Conservation (phyloP, 2,113 vertebrate genomes). For the Corythoichthys haematopterus region DNA sequence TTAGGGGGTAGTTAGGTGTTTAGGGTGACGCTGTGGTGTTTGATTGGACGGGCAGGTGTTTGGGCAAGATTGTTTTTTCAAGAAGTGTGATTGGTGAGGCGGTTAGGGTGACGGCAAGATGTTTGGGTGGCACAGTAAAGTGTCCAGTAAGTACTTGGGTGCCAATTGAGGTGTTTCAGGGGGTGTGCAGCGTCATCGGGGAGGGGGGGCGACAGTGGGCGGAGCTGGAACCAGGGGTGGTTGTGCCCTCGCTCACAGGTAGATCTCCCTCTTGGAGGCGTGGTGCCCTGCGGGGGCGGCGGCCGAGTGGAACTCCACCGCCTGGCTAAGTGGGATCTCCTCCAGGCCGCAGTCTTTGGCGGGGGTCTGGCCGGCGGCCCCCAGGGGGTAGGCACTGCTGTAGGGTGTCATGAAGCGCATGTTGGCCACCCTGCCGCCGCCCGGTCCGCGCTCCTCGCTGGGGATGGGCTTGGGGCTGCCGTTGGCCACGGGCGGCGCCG, state of each 20-base stretch:
- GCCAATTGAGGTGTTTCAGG: background rate
- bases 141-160: slow-evolving; percentile 1
- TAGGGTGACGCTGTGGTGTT: too few relatives aligned
- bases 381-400: slow-evolving; percentile 93
- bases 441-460: slow-evolving; percentile 80
- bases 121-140: slow-evolving; percentile 1
- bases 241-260: slow-evolving; percentile 83
- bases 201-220: background rate
- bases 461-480: slow-evolving; percentile 86
- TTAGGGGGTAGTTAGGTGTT: too few relatives aligned
- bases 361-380: slow-evolving; percentile 75
- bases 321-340: slow-evolving; percentile 95
- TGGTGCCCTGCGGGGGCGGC: slow-evolving; percentile 83
- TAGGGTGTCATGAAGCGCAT: slow-evolving; percentile 96
- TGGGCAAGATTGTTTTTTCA: too few relatives aligned
- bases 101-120: background rate
- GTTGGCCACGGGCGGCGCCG: slow-evolving; percentile 84
- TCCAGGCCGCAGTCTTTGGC: slow-evolving; percentile 92
- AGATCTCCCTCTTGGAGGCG: slow-evolving; percentile 95
- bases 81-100: background rate
- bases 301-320: slow-evolving; percentile 86
- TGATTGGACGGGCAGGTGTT: too few relatives aligned
- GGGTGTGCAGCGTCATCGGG: slow-evolving; percentile 15
- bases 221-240: slow-evolving; percentile 25
- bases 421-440: slow-evolving; percentile 79